These are phyloP conservation scores for Argentina silus DNA, from an alignment of 2,797 vertebrate genomes.

Conservation along the genomic window DNA sequence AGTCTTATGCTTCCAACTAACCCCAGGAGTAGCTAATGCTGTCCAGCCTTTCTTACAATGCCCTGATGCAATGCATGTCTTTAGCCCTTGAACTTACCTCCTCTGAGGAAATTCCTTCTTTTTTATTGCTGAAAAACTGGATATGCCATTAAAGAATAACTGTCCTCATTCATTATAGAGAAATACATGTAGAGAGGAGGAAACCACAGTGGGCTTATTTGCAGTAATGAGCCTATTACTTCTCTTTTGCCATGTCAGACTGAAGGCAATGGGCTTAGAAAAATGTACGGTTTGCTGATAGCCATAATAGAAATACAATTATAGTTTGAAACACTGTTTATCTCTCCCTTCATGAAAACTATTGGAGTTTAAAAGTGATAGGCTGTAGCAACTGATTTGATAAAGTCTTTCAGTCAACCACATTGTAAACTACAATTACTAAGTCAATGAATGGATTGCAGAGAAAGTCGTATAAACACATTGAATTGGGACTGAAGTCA, in stretches of 20 bases:
- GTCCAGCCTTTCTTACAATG: neutral
- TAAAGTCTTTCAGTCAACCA: no score
- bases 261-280: conserved; percentile 30
- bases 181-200: conserved; percentile 35
- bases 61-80: conserved; percentile 11
- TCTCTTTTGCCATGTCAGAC: conserved; percentile 35
- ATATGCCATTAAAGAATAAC: conserved; percentile 31
- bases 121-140: conserved; percentile 41
- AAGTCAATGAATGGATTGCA: neutral
- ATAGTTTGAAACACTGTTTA: conserved; percentile 4
- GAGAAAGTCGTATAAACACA: neutral
- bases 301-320: neutral
- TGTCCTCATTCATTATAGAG: conserved; percentile 39
- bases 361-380: neutral
- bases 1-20: conserved; percentile 1
- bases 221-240: conserved; percentile 40
- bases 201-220: conserved; percentile 39
- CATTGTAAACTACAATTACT: neutral
- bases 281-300: neutral
- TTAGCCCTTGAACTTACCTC: conserved; percentile 3
- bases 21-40: conserved; percentile 5
- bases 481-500: neutral
- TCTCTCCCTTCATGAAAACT: neutral
- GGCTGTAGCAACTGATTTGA: conserved; percentile 5
- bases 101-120: conserved; percentile 1